Evolutionary conservation across 1,140 invertebrate genomes (phyloP), one percentile per base, ranked within the genome.

Genomic region (Drosophila tropicalis): DNA sequence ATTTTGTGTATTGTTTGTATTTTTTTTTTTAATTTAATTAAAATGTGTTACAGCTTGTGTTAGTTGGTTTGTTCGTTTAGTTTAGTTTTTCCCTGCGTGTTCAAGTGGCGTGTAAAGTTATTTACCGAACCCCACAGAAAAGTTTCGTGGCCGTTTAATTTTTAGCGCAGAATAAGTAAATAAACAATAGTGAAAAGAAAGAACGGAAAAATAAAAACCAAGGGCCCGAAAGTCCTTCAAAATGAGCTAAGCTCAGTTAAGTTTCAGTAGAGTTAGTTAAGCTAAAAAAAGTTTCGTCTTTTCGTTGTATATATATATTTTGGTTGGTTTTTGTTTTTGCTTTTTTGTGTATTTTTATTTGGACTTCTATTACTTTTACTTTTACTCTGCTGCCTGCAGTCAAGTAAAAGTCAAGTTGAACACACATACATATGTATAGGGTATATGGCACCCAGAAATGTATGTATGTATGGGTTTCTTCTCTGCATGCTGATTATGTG

Each of bases 101-200:
- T 78, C 73, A 89, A 89, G 85, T 89, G 69, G 84, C 84, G 80
- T 89, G 84, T 89, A 89, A 89, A 90, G 71, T 84, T 89, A 89
- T 89, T 84, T 81, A 74, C 40, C 63, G 67, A 60, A 25, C 58
- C 82, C 69, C 29, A 29, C 29, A 61, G 71, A 66, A 76, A 80
- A 74, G 58, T 81, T 87, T 76, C 60, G 69, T 69, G 63, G 70
- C 44, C 58, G 68, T 87, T 87, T 83, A 87, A 83, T 89, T 87
- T 84, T 83, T 70, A 89, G 84, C 83, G 76, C 55, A 84, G 89
- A 87, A 76, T 77, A 86, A 87, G 82, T 86, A 86, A 87, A 87
- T 86, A 87, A 83, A 86, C 79, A 80, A 87, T 86, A 56, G 72
- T 69, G 64, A 76, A 70, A 72, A 44, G 61, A 54, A 54, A 74